These are phyloP conservation scores for Apostichopus japonicus DNA, from an alignment of 35 echinoderm and acorn worm species.

Conservation along the genomic window DNA sequence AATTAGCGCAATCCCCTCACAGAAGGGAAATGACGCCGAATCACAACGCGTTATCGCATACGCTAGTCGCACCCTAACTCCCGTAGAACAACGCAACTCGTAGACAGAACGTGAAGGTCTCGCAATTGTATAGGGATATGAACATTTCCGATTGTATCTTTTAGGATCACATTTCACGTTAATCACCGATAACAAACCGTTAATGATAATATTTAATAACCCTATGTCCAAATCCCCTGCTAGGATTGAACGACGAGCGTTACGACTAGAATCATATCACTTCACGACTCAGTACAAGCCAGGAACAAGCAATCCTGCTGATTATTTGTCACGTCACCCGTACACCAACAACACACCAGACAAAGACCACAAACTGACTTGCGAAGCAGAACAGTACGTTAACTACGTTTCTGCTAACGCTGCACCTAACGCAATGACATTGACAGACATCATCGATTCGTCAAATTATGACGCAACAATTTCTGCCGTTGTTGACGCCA, in stretches of 20 bases:
- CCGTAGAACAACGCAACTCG: slow-evolving; percentile 63
- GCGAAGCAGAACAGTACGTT: slow-evolving; percentile 31
- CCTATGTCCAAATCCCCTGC: slow-evolving; percentile 51
- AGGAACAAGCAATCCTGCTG: slow-evolving; percentile 55
- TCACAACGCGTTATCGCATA: slow-evolving; percentile 23
- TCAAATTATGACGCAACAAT: slow-evolving; percentile 24
- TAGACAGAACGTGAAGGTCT: slow-evolving; percentile 75
- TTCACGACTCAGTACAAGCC: slow-evolving; percentile 55
- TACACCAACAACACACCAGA: slow-evolving; percentile 17
- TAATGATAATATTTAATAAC: slow-evolving; percentile 35
- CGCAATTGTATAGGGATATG: slow-evolving; percentile 68
- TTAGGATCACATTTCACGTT: slow-evolving; percentile 12
- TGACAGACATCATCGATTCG: slow-evolving; percentile 45
- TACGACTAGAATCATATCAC: slow-evolving; percentile 54
- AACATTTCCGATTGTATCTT: slow-evolving; percentile 66
- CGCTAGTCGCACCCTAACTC: slow-evolving; percentile 56
- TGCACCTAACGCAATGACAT: slow-evolving; percentile 60
- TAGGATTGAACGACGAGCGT: slow-evolving; percentile 59
- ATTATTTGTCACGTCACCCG: too few relatives aligned
- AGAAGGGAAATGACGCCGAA: background rate
- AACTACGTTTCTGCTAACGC: slow-evolving; percentile 53
- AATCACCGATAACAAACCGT: slow-evolving; percentile 20
- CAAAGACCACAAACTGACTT: background rate
- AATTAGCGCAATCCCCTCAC: slow-evolving; percentile 23
- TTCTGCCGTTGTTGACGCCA: slow-evolving; percentile 31